phyloP scores from a whole-genome alignment of 2,888 invertebrate genomes.

The Syrphus vitripennis region DNA sequence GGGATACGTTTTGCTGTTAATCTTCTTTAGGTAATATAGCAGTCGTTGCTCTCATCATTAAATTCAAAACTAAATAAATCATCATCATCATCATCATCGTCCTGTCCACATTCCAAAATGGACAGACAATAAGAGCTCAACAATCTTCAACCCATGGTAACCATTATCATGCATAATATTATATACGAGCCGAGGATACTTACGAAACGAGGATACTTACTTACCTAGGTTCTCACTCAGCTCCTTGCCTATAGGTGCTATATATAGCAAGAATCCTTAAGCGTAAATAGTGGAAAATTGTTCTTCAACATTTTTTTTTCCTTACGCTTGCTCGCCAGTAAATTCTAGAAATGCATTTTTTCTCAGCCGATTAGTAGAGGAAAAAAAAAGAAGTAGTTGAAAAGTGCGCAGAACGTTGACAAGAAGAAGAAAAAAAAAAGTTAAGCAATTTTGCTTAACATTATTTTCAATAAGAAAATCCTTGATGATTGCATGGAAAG shows the following conservation, averaged over 20 bases:
- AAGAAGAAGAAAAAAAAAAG: background rate
- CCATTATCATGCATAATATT: constrained; percentile 18
- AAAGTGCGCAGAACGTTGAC: background rate
- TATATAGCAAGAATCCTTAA: background rate
- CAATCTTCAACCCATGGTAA: background rate
- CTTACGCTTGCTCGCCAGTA: background rate
- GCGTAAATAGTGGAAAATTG: constrained; percentile 37
- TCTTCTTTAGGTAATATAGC: constrained; percentile 31
- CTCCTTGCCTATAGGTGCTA: constrained; percentile 2
- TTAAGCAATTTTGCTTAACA: constrained; percentile 60
- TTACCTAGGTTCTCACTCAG: background rate
- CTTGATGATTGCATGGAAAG: constrained; percentile 64
- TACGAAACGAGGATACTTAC: too few species aligned
- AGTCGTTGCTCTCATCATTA: constrained; percentile 27
- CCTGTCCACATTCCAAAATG: constrained; percentile 35
- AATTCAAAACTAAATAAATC: constrained; percentile 54
- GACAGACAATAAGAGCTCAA: constrained; percentile 25
- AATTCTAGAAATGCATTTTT: constrained; percentile 35
- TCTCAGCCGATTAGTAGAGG: background rate
- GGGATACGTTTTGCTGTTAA: constrained; percentile 14
- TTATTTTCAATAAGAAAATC: constrained; percentile 67
- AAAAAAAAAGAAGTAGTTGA: background rate
- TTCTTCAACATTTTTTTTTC: background rate
- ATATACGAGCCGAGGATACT: background rate
- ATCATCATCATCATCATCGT: constrained; percentile 29